A percentile compares a stretch with the other conserved stretches of the same genome.
phyloP scores from a whole-genome alignment of 2,888 invertebrate species.

The Patella depressa region DNA sequence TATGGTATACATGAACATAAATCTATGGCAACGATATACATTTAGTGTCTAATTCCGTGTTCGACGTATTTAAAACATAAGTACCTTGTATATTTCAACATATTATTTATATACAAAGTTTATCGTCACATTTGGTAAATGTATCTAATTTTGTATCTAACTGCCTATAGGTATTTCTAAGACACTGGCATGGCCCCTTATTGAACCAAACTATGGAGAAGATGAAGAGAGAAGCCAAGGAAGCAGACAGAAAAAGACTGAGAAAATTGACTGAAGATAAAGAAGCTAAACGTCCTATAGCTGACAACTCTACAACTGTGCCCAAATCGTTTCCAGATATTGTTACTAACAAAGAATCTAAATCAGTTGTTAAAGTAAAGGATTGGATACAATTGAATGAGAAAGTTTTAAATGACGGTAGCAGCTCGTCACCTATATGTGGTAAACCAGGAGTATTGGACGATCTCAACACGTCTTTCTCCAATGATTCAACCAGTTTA shows the following conservation, averaged over 20 bases:
- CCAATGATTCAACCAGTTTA: too few species aligned
- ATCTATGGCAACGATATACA: too few species aligned
- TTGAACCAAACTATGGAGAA: slow-evolving; percentile 33
- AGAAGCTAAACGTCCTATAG: background rate
- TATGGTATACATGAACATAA: too few species aligned
- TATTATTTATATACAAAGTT: too few species aligned
- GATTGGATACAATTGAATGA: slow-evolving; percentile 39
- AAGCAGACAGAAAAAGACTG: slow-evolving; percentile 20
- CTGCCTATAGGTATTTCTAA: slow-evolving; percentile 34
- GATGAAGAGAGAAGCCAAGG: background rate
- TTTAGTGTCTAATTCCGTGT: too few species aligned
- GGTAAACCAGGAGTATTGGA: slow-evolving; percentile 7
- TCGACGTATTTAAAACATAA: too few species aligned
- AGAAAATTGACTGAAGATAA: background rate
- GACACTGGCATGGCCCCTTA: slow-evolving; percentile 40
- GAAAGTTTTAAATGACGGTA: slow-evolving; percentile 19
- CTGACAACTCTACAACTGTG: background rate
- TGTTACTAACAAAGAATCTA: slow-evolving; percentile 15
- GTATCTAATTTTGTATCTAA: background rate
- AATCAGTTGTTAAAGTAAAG: slow-evolving; percentile 27
- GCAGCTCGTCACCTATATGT: slow-evolving; percentile 24
- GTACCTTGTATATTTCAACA: too few species aligned
- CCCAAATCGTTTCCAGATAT: background rate
- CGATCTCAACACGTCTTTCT: background rate
- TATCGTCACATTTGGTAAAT: background rate